phyloP scores from a whole-genome alignment of 2,888 invertebrate genomes.

The Napeogenes inachia region DNA sequence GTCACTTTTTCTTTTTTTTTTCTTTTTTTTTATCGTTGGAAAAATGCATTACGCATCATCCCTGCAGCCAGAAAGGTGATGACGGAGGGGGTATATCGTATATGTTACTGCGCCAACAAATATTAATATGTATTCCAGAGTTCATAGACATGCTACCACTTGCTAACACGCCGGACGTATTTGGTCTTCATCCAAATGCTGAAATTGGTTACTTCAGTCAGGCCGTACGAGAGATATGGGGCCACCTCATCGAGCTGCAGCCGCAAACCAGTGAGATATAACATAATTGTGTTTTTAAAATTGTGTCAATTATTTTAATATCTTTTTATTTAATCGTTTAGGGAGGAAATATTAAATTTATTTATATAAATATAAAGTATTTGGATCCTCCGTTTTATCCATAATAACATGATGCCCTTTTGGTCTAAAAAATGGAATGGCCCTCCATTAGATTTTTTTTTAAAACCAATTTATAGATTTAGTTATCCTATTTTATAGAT shows the following conservation, averaged over 20 bases:
- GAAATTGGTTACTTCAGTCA: constrained; percentile 96
- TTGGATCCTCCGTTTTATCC: too few species aligned
- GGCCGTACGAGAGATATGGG: constrained; percentile 92
- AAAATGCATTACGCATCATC: too few species aligned
- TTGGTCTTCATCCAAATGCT: constrained; percentile 95
- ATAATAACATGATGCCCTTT: too few species aligned
- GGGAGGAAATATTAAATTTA: too few species aligned
- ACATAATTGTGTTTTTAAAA: too few species aligned
- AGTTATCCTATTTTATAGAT: background rate
- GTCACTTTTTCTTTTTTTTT: background rate
- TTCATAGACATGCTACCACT: constrained; percentile 89
- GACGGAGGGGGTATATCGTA: too few species aligned
- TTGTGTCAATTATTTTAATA: too few species aligned
- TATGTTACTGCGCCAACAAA: background rate
- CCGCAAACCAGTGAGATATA: constrained; percentile 86
- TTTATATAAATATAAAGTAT: too few species aligned
- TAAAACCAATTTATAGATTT: background rate
- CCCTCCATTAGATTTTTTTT: too few species aligned
- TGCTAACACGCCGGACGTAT: constrained; percentile 92
- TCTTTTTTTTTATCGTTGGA: background rate
- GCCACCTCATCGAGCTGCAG: constrained; percentile 89
- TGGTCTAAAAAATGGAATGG: too few species aligned
- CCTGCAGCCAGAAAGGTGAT: too few species aligned
- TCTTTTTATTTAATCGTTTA: too few species aligned
- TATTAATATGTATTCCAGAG: constrained; percentile 59